Percentiles rank a stretch among this genome's conserved stretches.
phyloP scores from a whole-genome alignment of 1,140 invertebrate genomes.

The Asbolus verrucosus region DNA sequence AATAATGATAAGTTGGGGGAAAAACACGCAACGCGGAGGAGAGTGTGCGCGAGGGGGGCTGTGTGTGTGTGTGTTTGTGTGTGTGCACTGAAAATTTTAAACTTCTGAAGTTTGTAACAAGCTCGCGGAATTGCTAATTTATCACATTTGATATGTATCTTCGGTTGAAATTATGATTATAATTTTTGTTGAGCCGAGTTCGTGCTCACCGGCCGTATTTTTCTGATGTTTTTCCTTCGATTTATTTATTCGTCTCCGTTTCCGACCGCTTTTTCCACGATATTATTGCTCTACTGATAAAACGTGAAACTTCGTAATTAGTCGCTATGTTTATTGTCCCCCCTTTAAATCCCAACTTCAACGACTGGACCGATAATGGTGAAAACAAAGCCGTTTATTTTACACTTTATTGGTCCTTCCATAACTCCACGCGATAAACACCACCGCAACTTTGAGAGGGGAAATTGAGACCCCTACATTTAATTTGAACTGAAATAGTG shows the following conservation, averaged over 20 bases:
- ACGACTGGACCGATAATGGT: no score
- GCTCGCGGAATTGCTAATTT: conserved; percentile 58
- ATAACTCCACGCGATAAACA: no score
- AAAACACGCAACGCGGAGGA: conserved; percentile 50
- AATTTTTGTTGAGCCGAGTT: conserved; percentile 55
- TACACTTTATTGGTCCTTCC: no score
- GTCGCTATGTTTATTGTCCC: no score
- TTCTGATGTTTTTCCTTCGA: conserved; percentile 48
- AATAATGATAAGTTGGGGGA: conserved; percentile 55
- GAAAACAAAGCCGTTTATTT: no score
- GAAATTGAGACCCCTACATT: no score
- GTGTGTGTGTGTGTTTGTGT: no score
- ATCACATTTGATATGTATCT: conserved; percentile 60
- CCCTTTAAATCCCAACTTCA: no score
- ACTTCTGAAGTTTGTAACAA: conserved; percentile 49
- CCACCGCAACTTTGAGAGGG: no score
- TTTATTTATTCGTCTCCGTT: conserved; percentile 27
- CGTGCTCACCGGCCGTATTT: conserved; percentile 53
- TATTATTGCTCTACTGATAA: conserved; percentile 23
- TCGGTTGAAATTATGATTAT: conserved; percentile 57
- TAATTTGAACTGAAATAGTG: no score
- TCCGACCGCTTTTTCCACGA: no score
- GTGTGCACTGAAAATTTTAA: conserved; percentile 49
- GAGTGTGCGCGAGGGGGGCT: conserved; percentile 3
- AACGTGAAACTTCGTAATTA: no score